Conservation (phyloP, 2,888 invertebrate species). For the Synanthedon vespiformis region DNA sequence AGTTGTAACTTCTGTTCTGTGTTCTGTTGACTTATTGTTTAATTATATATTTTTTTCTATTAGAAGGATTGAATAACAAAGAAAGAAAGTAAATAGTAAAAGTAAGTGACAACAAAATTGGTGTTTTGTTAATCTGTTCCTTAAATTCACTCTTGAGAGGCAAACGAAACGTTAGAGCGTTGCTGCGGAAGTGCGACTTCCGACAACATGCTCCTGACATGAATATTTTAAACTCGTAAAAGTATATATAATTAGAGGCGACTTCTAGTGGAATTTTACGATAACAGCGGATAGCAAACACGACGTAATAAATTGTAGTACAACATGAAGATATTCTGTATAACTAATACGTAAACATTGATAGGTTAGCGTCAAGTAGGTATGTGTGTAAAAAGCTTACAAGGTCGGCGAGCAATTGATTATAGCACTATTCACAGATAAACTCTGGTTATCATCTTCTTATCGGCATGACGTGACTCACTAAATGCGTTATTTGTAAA, state of each 20-base stretch:
- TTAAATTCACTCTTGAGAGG: too few relatives aligned
- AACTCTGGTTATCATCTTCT: background rate
- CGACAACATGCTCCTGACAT: conserved; percentile 11
- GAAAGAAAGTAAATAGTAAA: too few relatives aligned
- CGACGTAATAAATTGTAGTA: too few relatives aligned
- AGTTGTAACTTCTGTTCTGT: too few relatives aligned
- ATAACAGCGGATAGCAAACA: background rate
- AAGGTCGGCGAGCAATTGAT: background rate
- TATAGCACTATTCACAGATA: background rate
- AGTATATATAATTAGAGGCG: background rate
- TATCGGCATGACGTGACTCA: background rate
- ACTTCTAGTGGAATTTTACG: background rate
- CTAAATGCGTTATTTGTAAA: too few relatives aligned
- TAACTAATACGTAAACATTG: background rate
- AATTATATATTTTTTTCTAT: too few relatives aligned
- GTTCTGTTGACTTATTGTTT: too few relatives aligned
- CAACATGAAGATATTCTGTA: background rate
- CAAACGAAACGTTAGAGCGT: background rate
- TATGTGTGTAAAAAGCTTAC: conserved; percentile 1
- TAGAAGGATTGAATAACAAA: too few relatives aligned
- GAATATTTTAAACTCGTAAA: background rate
- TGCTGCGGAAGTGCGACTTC: conserved; percentile 46
- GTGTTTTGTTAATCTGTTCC: too few relatives aligned
- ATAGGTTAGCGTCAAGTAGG: background rate
- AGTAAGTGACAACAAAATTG: too few relatives aligned